A percentile compares a stretch with the other conserved stretches of the same genome.
phyloP scores from a whole-genome alignment of 2,888 invertebrate species.

The Tetropium fuscum region DNA sequence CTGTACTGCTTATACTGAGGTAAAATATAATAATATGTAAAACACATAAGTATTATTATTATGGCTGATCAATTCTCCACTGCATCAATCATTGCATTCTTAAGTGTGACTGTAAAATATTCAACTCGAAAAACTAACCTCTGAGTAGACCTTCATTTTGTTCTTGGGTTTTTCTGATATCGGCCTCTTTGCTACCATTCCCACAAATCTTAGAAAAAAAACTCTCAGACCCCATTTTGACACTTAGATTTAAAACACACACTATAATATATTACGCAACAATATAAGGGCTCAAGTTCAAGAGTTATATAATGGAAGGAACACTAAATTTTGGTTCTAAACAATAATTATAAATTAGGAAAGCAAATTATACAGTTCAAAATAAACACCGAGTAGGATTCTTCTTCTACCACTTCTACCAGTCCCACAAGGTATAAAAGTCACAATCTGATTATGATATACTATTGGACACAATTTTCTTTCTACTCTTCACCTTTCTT shows the following conservation, averaged over 20 bases:
- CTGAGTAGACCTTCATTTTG: conserved; percentile 58
- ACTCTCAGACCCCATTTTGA: conserved; percentile 35
- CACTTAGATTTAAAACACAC: conserved; percentile 22
- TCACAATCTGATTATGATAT: conserved; percentile 1
- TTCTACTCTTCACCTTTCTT: conserved; percentile 13
- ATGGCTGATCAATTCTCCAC: too few species aligned
- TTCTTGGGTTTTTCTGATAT: conserved; percentile 46
- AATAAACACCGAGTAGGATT: conserved; percentile 13
- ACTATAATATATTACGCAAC: conserved; percentile 14
- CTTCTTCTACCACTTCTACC: conserved; percentile 1
- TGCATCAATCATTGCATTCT: too few species aligned
- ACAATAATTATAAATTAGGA: conserved; percentile 1
- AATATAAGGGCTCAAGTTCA: conserved; percentile 8
- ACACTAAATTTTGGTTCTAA: conserved; percentile 1
- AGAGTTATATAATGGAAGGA: neutral
- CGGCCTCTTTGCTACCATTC: conserved; percentile 13
- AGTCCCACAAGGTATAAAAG: conserved; percentile 9
- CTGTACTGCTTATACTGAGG: too few species aligned
- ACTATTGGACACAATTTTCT: conserved; percentile 2
- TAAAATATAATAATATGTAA: too few species aligned
- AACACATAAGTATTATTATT: too few species aligned
- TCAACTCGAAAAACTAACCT: conserved; percentile 54
- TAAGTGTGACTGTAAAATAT: too few species aligned
- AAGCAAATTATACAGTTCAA: neutral
- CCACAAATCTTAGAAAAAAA: conserved; percentile 28